Conservation (phyloP, 2,888 invertebrate genomes). For the Timandra comae region DNA sequence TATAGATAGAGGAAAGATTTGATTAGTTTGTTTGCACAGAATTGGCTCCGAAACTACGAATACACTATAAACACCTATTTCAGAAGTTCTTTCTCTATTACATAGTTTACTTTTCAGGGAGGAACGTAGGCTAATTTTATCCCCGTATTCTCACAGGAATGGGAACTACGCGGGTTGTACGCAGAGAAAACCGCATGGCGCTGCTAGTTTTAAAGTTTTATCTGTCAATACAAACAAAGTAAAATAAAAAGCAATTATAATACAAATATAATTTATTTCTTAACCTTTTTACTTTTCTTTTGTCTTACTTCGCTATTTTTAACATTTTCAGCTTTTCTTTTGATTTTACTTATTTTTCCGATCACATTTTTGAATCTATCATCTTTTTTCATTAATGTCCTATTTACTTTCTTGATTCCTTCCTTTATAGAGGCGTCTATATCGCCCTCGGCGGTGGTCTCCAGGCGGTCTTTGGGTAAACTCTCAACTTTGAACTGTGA, state of each 20-base stretch:
- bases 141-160: no score
- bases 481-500: slow-evolving; percentile 36
- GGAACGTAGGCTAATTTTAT: no score
- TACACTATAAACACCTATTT: no score
- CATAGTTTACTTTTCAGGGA: no score
- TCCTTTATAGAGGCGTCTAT: slow-evolving; percentile 55
- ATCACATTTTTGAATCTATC: slow-evolving; percentile 66
- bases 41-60: no score
- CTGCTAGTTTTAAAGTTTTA: not conserved
- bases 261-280: not conserved
- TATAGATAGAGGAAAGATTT: no score
- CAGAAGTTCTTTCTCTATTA: no score
- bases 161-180: no score
- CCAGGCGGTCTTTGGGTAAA: slow-evolving; percentile 30
- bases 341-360: slow-evolving; percentile 63
- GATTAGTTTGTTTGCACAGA: no score
- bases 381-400: slow-evolving; percentile 64
- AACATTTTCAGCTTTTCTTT: slow-evolving; percentile 55
- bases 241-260: not conserved
- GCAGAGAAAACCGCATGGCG: not conserved
- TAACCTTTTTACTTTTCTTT: slow-evolving; percentile 16
- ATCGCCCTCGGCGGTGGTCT: slow-evolving; percentile 36
- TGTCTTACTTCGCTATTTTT: slow-evolving; percentile 27
- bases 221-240: not conserved
- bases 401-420: slow-evolving; percentile 58